Conservation (phyloP, 1,140 invertebrate species). For the Drosophila jambulina region DNA sequence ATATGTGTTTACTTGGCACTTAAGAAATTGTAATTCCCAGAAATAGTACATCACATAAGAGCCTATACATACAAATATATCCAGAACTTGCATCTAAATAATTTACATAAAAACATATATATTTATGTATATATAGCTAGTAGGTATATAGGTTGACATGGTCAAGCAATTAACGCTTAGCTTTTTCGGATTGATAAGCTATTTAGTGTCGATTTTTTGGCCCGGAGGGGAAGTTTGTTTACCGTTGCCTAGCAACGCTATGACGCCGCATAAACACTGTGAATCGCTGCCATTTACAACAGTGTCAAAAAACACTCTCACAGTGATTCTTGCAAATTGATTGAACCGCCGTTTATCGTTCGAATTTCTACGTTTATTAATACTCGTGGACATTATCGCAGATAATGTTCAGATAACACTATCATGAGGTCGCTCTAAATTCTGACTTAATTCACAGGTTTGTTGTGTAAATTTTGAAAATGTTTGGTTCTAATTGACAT, state of each 20-base stretch:
- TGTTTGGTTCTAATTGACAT: constrained; percentile 8
- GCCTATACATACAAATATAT: too few relatives aligned
- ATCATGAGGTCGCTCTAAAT: constrained; percentile 5
- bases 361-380: constrained; percentile 8
- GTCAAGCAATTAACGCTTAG: neutral
- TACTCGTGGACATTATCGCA: constrained; percentile 13
- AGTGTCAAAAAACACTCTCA: neutral
- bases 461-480: neutral
- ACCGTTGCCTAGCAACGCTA: constrained; percentile 1
- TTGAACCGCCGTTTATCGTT: constrained; percentile 7
- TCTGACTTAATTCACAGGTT: neutral
- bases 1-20: neutral
- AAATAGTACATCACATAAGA: neutral
- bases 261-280: neutral
- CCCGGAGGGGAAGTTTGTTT: neutral
- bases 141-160: neutral
- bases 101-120: neutral
- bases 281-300: neutral
- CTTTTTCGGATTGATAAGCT: neutral
- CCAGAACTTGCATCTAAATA: neutral
- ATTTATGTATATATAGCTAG: neutral
- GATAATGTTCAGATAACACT: constrained; percentile 11
- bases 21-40: neutral
- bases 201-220: neutral
- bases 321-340: neutral